These are phyloP conservation scores for Premnoplex brunnescens DNA, from an alignment of 2,797 vertebrate species.

Conservation along the genomic window DNA sequence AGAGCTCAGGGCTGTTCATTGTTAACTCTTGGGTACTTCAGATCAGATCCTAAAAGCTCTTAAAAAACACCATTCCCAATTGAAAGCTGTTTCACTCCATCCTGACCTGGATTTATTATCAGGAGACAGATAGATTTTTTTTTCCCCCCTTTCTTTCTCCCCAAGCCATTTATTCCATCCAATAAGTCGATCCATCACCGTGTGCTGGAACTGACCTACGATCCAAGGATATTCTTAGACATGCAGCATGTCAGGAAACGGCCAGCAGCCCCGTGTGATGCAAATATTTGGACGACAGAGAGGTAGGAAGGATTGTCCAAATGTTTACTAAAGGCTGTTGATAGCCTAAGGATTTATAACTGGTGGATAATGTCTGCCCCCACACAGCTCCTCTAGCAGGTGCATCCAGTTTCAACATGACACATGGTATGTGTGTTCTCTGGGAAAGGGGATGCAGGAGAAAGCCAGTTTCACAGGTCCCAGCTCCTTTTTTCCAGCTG, in stretches of 20 bases:
- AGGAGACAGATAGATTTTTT: not conserved
- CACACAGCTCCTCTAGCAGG: constrained; percentile 54
- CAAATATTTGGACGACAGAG: constrained; percentile 71
- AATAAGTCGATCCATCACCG: not conserved
- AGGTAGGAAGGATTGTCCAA: constrained; percentile 68
- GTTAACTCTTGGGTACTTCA: not conserved
- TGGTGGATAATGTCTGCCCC: not conserved
- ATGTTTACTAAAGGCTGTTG: constrained; percentile 62
- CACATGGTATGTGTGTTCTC: not conserved
- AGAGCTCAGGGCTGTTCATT: not conserved
- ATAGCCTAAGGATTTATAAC: constrained; percentile 59
- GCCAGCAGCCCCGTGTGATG: constrained; percentile 36
- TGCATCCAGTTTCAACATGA: constrained; percentile 14
- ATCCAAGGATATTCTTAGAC: constrained; percentile 31
- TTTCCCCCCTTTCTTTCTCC: not conserved
- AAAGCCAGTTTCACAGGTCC: not conserved
- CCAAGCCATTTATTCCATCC: constrained; percentile 4
- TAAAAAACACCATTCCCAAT: not conserved
- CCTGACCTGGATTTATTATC: constrained; percentile 29
- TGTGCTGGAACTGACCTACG: not conserved
- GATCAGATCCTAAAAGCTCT: constrained; percentile 5
- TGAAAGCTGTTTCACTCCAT: not conserved
- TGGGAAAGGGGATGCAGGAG: not conserved
- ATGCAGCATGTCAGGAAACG: constrained; percentile 46
- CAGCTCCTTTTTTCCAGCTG: not conserved